Conservation (phyloP, 2,797 vertebrate genomes). For the Sebastes glaucus region DNA sequence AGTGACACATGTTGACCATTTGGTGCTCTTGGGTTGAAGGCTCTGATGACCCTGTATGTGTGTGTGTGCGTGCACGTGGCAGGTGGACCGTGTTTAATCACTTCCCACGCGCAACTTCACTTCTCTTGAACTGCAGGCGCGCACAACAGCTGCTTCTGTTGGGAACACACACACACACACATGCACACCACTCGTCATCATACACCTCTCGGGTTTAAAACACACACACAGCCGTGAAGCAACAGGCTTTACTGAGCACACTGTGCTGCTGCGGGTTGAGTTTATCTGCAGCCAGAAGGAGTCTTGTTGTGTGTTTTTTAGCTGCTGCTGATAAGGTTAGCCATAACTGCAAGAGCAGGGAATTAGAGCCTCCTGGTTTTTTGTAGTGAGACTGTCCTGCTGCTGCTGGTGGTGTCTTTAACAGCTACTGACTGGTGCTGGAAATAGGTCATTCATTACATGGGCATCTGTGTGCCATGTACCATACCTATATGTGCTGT, state of each 20-base stretch:
- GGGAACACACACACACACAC: constrained; percentile 30
- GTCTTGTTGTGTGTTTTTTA: constrained; percentile 66
- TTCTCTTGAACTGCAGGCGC: constrained; percentile 69
- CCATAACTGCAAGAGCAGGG: constrained; percentile 43
- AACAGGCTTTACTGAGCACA: constrained; percentile 65
- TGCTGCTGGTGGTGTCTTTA: constrained; percentile 18
- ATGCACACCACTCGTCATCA: background rate
- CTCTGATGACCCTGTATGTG: constrained; percentile 41
- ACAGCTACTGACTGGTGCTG: constrained; percentile 9
- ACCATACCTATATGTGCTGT: constrained; percentile 3
- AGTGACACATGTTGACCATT: constrained; percentile 70
- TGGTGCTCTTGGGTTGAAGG: constrained; percentile 57
- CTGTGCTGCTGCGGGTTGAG: constrained; percentile 39
- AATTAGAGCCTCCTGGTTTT: constrained; percentile 22
- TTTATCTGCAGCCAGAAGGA: constrained; percentile 71
- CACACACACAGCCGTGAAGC: constrained; percentile 57
- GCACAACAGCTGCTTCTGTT: constrained; percentile 69
- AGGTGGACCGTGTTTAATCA: constrained; percentile 79
- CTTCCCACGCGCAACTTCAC: constrained; percentile 76
- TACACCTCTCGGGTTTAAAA: constrained; percentile 52
- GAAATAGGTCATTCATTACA: constrained; percentile 23
- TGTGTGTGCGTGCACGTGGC: constrained; percentile 52
- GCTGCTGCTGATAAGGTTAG: constrained; percentile 64
- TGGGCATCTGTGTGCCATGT: background rate
- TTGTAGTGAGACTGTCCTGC: background rate